These are phyloP conservation scores for Lasioglossum villosulum DNA, from an alignment of 2,888 invertebrate genomes.

Conservation along the genomic window DNA sequence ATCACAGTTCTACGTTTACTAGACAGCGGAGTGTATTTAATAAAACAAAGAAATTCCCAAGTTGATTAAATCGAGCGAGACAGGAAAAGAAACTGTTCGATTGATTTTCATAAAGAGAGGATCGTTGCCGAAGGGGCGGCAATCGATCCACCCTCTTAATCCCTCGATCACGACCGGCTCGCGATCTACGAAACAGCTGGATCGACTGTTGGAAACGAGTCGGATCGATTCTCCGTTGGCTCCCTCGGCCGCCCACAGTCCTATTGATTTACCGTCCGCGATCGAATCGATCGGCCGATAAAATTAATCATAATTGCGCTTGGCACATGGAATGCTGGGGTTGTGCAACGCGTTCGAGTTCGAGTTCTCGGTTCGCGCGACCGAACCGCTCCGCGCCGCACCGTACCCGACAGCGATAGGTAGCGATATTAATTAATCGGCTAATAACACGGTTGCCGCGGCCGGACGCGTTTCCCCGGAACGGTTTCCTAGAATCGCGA, in stretches of 20 bases:
- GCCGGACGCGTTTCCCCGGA: constrained; percentile 26
- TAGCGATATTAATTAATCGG: constrained; percentile 57
- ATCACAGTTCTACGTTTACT: too few relatives aligned
- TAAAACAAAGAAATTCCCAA: background rate
- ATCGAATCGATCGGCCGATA: constrained; percentile 58
- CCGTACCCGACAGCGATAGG: constrained; percentile 38
- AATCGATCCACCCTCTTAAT: constrained; percentile 7
- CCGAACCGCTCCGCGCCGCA: background rate
- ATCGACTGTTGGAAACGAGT: constrained; percentile 30
- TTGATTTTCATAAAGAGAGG: background rate
- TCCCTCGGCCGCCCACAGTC: constrained; percentile 39
- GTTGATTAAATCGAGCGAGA: background rate
- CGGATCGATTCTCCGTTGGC: constrained; percentile 38
- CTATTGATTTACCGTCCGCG: constrained; percentile 60
- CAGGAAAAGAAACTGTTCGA: background rate
- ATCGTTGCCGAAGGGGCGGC: background rate
- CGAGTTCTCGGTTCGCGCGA: constrained; percentile 15
- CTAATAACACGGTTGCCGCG: constrained; percentile 53
- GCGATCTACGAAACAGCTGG: background rate
- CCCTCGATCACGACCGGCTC: constrained; percentile 1
- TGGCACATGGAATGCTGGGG: constrained; percentile 54
- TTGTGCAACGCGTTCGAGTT: constrained; percentile 50
- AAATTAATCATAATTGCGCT: constrained; percentile 69
- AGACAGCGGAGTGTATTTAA: background rate
- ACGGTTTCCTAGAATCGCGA: constrained; percentile 42